phyloP scores from a whole-genome alignment of 2,888 invertebrate genomes.

The Adineta ricciae region DNA sequence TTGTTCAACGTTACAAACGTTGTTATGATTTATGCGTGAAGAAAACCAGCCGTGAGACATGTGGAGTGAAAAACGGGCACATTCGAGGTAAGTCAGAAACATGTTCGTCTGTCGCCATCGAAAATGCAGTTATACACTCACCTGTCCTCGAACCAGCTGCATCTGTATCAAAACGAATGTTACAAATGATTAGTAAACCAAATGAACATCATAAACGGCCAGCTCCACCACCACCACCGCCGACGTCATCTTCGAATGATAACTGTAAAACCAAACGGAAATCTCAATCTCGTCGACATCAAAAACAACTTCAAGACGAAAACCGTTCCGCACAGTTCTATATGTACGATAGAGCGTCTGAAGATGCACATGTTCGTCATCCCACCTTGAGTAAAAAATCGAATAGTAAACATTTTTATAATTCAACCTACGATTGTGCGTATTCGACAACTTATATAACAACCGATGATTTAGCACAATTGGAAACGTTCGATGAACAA shows the following conservation, averaged over 20 bases:
- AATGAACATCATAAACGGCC: neutral
- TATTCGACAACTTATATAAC: neutral
- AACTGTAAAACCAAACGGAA: neutral
- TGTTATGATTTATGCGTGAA: constrained; percentile 14
- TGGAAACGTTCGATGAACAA: constrained; percentile 61
- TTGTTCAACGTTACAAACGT: neutral
- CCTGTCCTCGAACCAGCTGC: neutral
- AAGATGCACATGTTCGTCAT: constrained; percentile 7
- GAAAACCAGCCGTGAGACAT: neutral
- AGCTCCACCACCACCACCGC: neutral
- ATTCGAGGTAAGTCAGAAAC: neutral
- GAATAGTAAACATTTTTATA: neutral
- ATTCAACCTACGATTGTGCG: neutral
- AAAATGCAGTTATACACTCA: neutral
- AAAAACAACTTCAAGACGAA: neutral
- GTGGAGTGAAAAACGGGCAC: constrained; percentile 18
- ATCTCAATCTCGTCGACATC: neutral
- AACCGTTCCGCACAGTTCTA: neutral
- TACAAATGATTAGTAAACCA: constrained; percentile 2
- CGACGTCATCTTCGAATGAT: neutral
- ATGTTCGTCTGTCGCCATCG: neutral
- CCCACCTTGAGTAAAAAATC: neutral
- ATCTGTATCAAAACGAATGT: neutral
- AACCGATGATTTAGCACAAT: constrained; percentile 65
- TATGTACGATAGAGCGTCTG: neutral